A percentile compares a stretch with the other conserved stretches of the same genome.
These are phyloP conservation scores for Enteromius paludinosus DNA, from an alignment of 2,797 vertebrate genomes.

Conservation along the genomic window DNA sequence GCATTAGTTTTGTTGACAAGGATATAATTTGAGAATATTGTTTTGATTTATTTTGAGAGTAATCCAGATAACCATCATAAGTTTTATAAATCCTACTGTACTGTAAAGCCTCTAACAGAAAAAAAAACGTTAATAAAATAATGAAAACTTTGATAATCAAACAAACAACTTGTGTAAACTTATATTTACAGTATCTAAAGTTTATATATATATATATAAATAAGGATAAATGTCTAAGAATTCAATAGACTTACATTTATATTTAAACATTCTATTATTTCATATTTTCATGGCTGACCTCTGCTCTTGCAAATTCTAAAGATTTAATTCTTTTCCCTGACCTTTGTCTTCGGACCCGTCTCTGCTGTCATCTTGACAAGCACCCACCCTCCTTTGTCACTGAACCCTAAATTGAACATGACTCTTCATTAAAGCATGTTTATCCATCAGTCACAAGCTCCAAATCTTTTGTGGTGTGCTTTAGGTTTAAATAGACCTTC, in stretches of 20 bases:
- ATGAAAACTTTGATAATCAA: neutral
- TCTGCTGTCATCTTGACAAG: neutral
- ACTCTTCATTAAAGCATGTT: constrained; percentile 41
- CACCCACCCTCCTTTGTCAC: neutral
- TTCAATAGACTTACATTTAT: neutral
- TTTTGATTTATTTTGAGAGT: neutral
- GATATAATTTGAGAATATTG: neutral
- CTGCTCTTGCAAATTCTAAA: constrained; percentile 4
- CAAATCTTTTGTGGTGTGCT: constrained; percentile 21
- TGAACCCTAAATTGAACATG: constrained; percentile 36
- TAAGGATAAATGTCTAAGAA: neutral
- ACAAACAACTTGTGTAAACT: neutral
- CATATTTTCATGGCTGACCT: constrained; percentile 12
- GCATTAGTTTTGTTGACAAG: constrained; percentile 1
- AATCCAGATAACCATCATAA: neutral
- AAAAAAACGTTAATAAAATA: too few species aligned
- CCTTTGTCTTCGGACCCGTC: neutral
- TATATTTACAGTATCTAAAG: neutral
- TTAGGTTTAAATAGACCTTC: constrained; percentile 12
- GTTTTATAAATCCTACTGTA: neutral
- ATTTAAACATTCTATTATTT: neutral
- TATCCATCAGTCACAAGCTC: constrained; percentile 56
- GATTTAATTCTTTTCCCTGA: constrained; percentile 2
- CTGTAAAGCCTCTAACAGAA: neutral
- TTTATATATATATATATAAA: too few species aligned